Evolutionary conservation across 2,797 vertebrate genomes (phyloP), one percentile per base, ranked within the genome.

Genomic region (Babyrousa celebensis): DNA sequence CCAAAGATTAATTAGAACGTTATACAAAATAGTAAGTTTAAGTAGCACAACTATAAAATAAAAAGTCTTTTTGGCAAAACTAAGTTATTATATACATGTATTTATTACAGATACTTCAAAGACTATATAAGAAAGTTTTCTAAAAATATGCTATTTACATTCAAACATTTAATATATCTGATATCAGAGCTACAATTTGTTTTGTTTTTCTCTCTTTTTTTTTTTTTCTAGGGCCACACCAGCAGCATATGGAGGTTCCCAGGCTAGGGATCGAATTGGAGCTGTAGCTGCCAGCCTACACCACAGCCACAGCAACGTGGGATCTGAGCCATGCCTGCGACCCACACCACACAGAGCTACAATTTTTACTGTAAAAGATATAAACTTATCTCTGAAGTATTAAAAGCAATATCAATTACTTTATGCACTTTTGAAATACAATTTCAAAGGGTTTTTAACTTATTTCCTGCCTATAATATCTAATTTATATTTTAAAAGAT

Each of bases 321-420:
- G 43, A 48, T 48, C 43, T 10, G 43, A 48, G 43, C 43, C 43
- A 48, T 48, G 43, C 43, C 43, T 48, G 43, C 6, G 43, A 23
- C 21, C 21, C 21, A 60, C 9, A 21, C 10, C 9, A 60, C 1
- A 4, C 67, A 60, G 17, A 79, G 27, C 29, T 63, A 80, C 0
- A 63, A 82, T 79, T 85, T 84, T 93, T 82, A 94, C 60, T 68
- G 23, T 94, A 40, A 95, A 93, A 95, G 32, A 94, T 5, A 40
- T 62, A 87, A 70, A 12, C 25, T 93, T 74, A 87, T 70, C 3
- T 3, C 1, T 36, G 5, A 91, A 85, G 21, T 58, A 88, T 56
- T 88, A 83, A 90, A 77, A 84, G 62, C 54, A 65, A 1, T 27
- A 89, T 54, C 29, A 79, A 60, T 85, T 92, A 77, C 43, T 85